These are phyloP conservation scores for Tragopan temminckii DNA, from an alignment of 2,797 vertebrate genomes.

Conservation along the genomic window DNA sequence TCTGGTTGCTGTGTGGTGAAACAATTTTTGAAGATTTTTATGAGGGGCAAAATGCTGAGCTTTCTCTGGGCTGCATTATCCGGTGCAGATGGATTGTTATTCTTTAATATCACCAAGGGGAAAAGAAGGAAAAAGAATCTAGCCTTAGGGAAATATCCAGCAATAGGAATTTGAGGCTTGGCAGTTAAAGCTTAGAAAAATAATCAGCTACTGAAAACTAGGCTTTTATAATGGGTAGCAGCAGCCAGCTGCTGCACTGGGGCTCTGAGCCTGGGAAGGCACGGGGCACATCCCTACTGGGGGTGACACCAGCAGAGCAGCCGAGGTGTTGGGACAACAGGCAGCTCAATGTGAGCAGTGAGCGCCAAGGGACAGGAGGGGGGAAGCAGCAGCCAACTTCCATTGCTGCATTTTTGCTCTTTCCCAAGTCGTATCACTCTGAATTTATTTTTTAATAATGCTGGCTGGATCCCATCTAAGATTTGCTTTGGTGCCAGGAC, in stretches of 20 bases:
- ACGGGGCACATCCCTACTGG: background rate
- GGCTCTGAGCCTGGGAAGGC: background rate
- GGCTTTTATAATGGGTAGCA: background rate
- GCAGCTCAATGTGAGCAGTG: fast-evolving
- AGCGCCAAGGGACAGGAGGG: background rate
- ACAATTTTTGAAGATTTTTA: background rate
- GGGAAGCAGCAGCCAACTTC: background rate
- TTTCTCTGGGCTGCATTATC: background rate
- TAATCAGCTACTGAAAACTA: background rate
- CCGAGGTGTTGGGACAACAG: fast-evolving
- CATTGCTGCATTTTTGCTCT: background rate
- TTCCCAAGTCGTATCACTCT: background rate
- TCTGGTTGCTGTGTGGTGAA: background rate
- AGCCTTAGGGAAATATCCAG: background rate
- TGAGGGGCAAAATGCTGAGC: background rate
- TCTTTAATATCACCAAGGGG: background rate
- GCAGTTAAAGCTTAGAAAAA: background rate
- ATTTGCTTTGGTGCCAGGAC: background rate
- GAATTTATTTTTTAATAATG: background rate
- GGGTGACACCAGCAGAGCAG: background rate
- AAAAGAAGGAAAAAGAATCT: background rate
- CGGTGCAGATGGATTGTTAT: background rate
- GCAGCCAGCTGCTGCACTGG: background rate
- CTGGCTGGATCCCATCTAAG: background rate
- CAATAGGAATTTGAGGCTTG: background rate